Base-by-base conservation (phyloP, 2,888 invertebrate species). In the Stenodema calcarata region DNA sequence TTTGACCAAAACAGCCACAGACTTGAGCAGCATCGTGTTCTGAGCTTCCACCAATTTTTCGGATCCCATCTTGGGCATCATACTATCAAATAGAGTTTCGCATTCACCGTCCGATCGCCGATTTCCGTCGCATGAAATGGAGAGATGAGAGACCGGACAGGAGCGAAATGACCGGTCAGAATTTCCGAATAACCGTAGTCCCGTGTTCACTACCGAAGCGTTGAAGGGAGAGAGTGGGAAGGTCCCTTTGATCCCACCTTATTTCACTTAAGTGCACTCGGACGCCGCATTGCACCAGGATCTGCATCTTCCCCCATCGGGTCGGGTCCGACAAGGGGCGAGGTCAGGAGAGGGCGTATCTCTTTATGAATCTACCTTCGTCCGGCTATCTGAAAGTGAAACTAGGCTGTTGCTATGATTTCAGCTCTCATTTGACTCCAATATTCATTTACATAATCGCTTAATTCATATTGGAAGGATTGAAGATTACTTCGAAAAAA, bases 191-290 rank as follows among this genome's bases (percentile, higher is more conserved):
- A 62, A 23, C 62, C 62, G 62, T 23, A 23, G 47, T 47, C 47
- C 62, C 62, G 62, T 23, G 23, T 62, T 62, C 4, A 23, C 62
- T 62, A 23, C 62, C 7, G 62, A 62, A 62, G 62, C 62, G 12
- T 62, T 62, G 4, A 12, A 27, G 62, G 62, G 62, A 62, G 62
- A 62, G 62, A 18, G 62, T 62, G 78, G 78, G 27, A 23, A 69
- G 12, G 27, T 35, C 73, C 73, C 84, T 84, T 84, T 84, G 84
- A 84, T 84, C 84, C 84, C 84, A 35, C 84, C 75, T 84, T 84
- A 84, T 84, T 84, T 70, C 84, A 75, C 84, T 84, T 44, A 84
- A 84, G 84, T 84, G 84, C 84, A 84, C 84, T 84, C 84, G 84
- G 84, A 84, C 84, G 84, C 84, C 84, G 84, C 84, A 84, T 84